phyloP scores from a whole-genome alignment of 2,113 vertebrate species.

The Erinaceus europaeus region DNA sequence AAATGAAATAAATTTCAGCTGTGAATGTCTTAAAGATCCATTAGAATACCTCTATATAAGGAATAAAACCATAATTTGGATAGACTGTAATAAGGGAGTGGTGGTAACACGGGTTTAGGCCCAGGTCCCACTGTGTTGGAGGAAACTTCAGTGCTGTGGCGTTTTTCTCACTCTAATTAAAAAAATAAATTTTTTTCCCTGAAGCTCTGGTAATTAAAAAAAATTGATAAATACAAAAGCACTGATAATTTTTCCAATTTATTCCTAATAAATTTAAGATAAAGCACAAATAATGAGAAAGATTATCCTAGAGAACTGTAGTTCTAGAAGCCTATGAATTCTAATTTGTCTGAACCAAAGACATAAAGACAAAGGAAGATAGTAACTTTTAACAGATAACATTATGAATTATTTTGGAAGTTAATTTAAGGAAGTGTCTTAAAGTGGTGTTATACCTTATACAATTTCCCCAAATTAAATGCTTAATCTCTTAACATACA shows the following conservation, averaged over 20 bases:
- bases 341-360: constrained; percentile 32
- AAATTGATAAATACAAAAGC: neutral
- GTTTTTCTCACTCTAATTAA: no score
- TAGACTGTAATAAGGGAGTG: no score
- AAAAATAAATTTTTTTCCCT: no score
- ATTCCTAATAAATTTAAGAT: neutral
- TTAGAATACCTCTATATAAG: neutral
- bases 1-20: neutral
- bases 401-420: neutral
- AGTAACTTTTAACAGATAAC: constrained; percentile 11
- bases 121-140: no score
- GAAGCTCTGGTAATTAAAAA: neutral
- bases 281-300: constrained; percentile 21
- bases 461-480: constrained; percentile 26
- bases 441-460: constrained; percentile 36
- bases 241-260: constrained; percentile 15
- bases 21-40: neutral
- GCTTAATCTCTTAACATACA: constrained; percentile 75
- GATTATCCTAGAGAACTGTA: neutral
- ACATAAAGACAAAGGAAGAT: neutral
- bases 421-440: constrained; percentile 31
- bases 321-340: constrained; percentile 28
- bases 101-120: no score
- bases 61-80: neutral
- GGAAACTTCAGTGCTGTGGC: no score